Base-by-base conservation (phyloP, 2,113 vertebrate genomes). In the Recurvirostra avosetta region DNA sequence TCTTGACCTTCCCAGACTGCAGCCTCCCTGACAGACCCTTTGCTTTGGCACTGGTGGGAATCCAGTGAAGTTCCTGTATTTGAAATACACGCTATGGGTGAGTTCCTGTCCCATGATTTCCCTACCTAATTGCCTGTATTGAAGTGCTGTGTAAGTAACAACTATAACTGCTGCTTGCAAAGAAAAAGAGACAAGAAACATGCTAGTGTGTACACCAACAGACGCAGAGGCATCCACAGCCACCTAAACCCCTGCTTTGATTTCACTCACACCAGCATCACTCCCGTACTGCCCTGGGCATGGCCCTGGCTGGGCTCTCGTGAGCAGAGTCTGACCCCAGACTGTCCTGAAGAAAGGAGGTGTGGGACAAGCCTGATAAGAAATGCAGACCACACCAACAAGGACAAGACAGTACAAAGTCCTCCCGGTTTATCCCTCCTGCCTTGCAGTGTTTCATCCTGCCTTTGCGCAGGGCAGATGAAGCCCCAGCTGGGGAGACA, bases 41-140 rank as follows among this genome's bases (percentile, higher is more conserved):
- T 56, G 40, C 62, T 47, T 19, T 20, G 38, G 17, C 19, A 53
- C 53, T 68, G 30, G 4, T 8, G 87, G 83, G 65, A 8, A 25
- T 3, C 7, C 1, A 0, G 4, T 9, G n/a, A 50, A 45, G 12
- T 15, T 36, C 22, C 70, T 73, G n/a, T 10, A 1, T 23, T 53
- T 73, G 59, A 45, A 80, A 81, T 15, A 10, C 0, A 1, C 0
- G 0, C 49, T 30, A n/a, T 29, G 40, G 32, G 15, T 20, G 16
- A 23, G 41, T 15, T 63, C 18, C 49, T 27, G 4, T 5, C 65
- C 65, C 9, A 2, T 22, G 30, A 20, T 32, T 63, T 49, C 40
- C 65, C 63, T 40, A 6, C 80, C 49, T 36, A 26, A 45, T 13
- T 38, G 47, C 47, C 29, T 30, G 25, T 19, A 15, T 6, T 25